Conservation (phyloP, 1,140 invertebrate genomes). For the Solen grandis region DNA sequence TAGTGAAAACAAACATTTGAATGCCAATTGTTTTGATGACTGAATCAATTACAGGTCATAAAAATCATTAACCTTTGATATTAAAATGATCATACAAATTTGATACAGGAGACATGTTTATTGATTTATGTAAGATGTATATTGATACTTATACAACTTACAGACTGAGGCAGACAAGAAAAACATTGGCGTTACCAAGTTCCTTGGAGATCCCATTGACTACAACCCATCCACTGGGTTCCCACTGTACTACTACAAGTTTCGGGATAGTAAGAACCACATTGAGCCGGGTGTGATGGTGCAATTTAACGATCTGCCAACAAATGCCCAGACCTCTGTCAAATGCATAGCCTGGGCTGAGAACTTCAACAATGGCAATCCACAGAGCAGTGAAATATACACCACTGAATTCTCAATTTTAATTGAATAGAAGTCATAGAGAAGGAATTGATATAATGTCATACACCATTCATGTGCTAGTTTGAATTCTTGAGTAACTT, state of each 20-base stretch:
- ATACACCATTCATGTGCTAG: too few relatives aligned
- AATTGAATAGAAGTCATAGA: too few relatives aligned
- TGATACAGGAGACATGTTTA: too few relatives aligned
- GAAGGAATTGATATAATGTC: too few relatives aligned
- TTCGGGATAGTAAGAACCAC: slow-evolving; percentile 10
- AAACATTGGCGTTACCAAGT: slow-evolving; percentile 8
- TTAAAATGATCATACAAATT: too few relatives aligned
- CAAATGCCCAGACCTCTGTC: slow-evolving; percentile 11
- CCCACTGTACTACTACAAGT: slow-evolving; percentile 18
- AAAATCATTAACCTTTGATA: too few relatives aligned
- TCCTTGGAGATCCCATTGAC: neutral
- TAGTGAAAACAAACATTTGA: too few relatives aligned
- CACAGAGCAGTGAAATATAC: slow-evolving; percentile 37
- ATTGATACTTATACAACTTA: too few relatives aligned
- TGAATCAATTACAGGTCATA: too few relatives aligned
- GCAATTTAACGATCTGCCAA: slow-evolving; percentile 43
- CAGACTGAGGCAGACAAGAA: slow-evolving; percentile 46
- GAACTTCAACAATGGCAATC: slow-evolving; percentile 40
- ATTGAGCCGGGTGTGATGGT: slow-evolving; percentile 50
- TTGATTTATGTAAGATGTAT: too few relatives aligned
- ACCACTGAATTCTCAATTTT: slow-evolving; percentile 18
- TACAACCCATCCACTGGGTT: slow-evolving; percentile 49
- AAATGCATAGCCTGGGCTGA: slow-evolving; percentile 53
- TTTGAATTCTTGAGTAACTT: too few relatives aligned
- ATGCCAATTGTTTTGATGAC: too few relatives aligned